Conservation (phyloP, 2,888 invertebrate genomes). For the Branchipolynoe longqiensis region DNA sequence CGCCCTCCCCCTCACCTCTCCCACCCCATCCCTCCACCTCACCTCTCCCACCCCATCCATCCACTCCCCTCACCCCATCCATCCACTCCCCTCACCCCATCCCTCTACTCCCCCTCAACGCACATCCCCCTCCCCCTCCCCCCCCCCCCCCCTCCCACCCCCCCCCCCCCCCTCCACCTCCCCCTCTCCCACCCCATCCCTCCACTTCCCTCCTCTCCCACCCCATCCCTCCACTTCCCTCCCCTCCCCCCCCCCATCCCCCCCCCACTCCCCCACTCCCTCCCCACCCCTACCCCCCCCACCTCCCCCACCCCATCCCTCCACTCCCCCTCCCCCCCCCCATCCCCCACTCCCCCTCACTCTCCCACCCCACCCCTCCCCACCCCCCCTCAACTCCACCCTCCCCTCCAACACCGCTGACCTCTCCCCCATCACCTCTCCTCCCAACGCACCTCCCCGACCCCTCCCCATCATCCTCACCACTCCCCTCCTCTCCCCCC, state of each 20-base stretch:
- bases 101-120: slow-evolving; percentile 9
- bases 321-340: not conserved
- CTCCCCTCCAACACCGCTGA: not conserved
- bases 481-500: not conserved
- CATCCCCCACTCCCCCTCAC: not conserved
- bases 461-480: not conserved
- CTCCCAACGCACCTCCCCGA: not conserved
- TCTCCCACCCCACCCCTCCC: slow-evolving; percentile 7
- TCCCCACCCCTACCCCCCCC: not conserved
- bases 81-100: not conserved
- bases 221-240: no score
- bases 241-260: not conserved
- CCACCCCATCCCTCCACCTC: no score
- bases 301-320: not conserved
- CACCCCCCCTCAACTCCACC: not conserved
- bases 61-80: not conserved
- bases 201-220: not conserved
- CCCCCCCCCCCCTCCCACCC: no score
- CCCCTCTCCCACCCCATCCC: slow-evolving; percentile 9
- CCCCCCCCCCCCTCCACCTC: no score
- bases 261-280: not conserved
- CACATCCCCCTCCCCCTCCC: no score
- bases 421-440: not conserved
- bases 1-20: no score
- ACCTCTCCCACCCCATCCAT: not conserved